Conservation (phyloP, 2,113 vertebrate species). For the Tautogolabrus adspersus region DNA sequence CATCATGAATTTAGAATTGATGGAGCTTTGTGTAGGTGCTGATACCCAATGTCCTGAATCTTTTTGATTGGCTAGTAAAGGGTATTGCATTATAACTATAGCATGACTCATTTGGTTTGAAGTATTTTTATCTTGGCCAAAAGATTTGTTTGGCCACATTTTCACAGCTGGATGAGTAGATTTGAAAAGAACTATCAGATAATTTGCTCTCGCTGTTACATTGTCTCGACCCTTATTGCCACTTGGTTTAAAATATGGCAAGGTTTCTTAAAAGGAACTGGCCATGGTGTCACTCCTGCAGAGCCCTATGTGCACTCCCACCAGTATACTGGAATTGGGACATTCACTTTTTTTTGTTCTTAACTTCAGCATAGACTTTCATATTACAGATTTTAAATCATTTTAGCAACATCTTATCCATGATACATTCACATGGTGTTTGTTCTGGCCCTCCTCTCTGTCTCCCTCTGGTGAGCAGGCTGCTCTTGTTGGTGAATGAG, state of each 20-base stretch:
- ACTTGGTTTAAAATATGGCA: not conserved
- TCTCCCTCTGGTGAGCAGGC: slow-evolving; percentile 83
- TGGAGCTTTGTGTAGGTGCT: slow-evolving; percentile 56
- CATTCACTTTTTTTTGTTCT: not conserved
- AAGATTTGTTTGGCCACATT: slow-evolving; percentile 56
- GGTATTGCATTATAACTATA: slow-evolving; percentile 41
- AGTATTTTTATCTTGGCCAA: slow-evolving; percentile 38
- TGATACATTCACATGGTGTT: slow-evolving; percentile 3
- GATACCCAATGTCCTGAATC: slow-evolving; percentile 40
- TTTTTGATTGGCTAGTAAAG: slow-evolving; percentile 54
- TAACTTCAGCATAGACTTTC: too few species aligned
- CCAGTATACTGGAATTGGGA: not conserved
- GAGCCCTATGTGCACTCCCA: not conserved
- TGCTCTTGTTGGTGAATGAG: slow-evolving; percentile 56
- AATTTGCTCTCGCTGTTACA: too few species aligned
- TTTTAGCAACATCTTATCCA: not conserved
- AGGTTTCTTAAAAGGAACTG: not conserved
- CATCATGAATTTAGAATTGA: slow-evolving; percentile 77
- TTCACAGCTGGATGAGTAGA: slow-evolving; percentile 50
- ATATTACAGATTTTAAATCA: too few species aligned
- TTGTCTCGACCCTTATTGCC: not conserved
- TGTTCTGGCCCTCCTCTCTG: slow-evolving; percentile 68
- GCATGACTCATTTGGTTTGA: slow-evolving; percentile 49
- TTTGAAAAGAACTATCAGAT: slow-evolving; percentile 44
- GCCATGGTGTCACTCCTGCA: slow-evolving; percentile 15